Evolutionary conservation across 2,113 vertebrate species (phyloP).

Genomic region (Caretta caretta): DNA sequence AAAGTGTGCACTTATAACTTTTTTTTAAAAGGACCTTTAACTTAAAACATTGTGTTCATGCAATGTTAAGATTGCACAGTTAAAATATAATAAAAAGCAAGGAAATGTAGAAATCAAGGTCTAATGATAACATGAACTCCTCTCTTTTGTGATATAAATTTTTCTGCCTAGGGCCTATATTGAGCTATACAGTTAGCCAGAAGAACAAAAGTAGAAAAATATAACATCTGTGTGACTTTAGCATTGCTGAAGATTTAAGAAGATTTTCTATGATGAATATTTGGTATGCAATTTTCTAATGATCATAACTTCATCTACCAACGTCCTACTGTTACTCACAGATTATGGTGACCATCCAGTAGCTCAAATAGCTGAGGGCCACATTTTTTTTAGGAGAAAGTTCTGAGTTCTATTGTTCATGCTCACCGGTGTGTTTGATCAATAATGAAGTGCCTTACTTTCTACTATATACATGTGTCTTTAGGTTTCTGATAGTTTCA

Average conservation of each 20-base stretch:
- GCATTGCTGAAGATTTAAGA: neutral
- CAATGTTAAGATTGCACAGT: neutral
- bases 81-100: neutral
- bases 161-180: neutral
- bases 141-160: neutral
- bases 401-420: neutral
- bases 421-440: neutral
- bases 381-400: neutral
- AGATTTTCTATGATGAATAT: neutral
- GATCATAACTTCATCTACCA: neutral
- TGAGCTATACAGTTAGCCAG: neutral
- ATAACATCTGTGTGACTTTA: rapidly evolving
- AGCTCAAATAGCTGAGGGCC: neutral
- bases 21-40: neutral
- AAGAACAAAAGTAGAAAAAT: neutral
- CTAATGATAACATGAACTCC: neutral
- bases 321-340: neutral
- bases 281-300: neutral
- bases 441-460: neutral
- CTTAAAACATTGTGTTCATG: neutral
- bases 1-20: neutral
- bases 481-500: neutral
- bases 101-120: neutral
- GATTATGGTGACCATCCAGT: rapidly evolving
- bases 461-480: rapidly evolving